Conservation (phyloP, 2,888 invertebrate species). For the Synanthedon formicaeformis region DNA sequence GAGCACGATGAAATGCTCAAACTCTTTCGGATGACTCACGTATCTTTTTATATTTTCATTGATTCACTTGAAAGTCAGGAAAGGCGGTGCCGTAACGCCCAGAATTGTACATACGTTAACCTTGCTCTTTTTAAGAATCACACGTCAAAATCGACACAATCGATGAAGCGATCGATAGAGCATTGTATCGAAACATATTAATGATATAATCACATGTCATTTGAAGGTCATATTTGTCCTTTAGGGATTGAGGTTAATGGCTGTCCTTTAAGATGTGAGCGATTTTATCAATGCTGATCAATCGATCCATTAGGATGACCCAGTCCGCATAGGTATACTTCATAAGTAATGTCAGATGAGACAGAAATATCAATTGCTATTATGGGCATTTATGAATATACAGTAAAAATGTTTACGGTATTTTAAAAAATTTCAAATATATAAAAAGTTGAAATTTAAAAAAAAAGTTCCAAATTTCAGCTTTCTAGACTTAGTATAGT, state of each 20-base stretch:
- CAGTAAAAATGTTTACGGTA: too few species aligned
- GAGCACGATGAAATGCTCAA: slow-evolving; percentile 12
- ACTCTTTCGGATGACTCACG: slow-evolving; percentile 4
- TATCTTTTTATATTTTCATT: neutral
- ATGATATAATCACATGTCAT: slow-evolving; percentile 36
- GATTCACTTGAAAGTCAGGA: neutral
- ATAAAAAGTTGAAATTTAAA: too few species aligned
- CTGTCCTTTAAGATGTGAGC: slow-evolving; percentile 27
- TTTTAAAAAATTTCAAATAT: too few species aligned
- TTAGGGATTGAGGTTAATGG: slow-evolving; percentile 53
- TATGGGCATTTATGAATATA: too few species aligned
- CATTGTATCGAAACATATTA: slow-evolving; percentile 27
- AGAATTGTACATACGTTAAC: slow-evolving; percentile 3
- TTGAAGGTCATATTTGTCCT: slow-evolving; percentile 47
- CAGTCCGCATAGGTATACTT: slow-evolving; percentile 1
- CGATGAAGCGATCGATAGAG: slow-evolving; percentile 17
- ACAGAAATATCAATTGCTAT: too few species aligned
- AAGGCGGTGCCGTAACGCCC: neutral
- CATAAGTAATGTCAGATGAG: too few species aligned
- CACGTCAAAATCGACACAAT: slow-evolving; percentile 29
- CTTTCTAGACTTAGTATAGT: too few species aligned
- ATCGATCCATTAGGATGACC: slow-evolving; percentile 33
- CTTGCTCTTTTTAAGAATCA: slow-evolving; percentile 19
- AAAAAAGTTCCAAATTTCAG: too few species aligned
- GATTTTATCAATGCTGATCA: slow-evolving; percentile 27